phyloP scores from a whole-genome alignment of 2,113 vertebrate species.

The Pteropus alecto region DNA sequence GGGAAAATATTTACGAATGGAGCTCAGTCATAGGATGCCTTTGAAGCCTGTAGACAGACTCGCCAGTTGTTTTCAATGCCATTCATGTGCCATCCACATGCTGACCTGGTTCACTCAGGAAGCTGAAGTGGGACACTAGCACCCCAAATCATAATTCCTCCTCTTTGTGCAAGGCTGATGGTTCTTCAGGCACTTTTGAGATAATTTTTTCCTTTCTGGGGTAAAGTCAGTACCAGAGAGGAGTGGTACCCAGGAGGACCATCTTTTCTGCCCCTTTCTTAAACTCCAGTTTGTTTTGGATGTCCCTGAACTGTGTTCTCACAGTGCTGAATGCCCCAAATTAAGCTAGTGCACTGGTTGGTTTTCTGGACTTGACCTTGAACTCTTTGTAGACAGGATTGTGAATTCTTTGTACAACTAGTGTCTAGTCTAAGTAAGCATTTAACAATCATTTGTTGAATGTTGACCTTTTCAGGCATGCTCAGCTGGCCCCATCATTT shows the following conservation, averaged over 20 bases:
- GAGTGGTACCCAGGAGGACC: not conserved
- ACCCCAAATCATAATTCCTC: not conserved
- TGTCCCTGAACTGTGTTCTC: not conserved
- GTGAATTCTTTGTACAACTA: not conserved
- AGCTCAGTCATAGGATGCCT: not conserved
- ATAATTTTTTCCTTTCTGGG: not conserved
- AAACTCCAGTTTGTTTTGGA: not conserved
- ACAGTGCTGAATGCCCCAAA: not conserved
- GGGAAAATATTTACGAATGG: not conserved
- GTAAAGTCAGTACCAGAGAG: not conserved
- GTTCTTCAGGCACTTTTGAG: not conserved
- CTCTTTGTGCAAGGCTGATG: not conserved
- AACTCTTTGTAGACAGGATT: not conserved
- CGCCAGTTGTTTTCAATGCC: not conserved
- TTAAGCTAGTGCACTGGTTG: not conserved
- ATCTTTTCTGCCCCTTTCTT: not conserved
- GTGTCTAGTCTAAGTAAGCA: not conserved
- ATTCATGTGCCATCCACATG: fast-evolving
- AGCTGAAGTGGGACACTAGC: too few relatives aligned
- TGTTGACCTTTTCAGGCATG: not conserved
- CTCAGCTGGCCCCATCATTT: not conserved
- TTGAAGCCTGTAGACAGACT: not conserved
- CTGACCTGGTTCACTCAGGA: not conserved
- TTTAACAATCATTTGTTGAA: not conserved
- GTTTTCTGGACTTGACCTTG: not conserved